These are phyloP conservation scores for Polydrusus tereticollis DNA, from an alignment of 2,888 invertebrate genomes.

Conservation along the genomic window DNA sequence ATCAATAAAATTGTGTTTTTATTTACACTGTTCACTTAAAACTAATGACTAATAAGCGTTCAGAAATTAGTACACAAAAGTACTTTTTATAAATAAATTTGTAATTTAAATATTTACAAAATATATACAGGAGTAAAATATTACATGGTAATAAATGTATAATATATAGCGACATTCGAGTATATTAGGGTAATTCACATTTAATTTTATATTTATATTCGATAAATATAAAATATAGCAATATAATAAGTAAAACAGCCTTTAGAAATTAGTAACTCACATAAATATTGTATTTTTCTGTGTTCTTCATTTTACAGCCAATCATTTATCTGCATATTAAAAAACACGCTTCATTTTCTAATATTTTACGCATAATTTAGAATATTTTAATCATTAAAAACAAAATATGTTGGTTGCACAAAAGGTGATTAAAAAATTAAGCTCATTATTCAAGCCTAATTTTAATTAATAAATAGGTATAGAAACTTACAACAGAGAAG, in stretches of 20 bases:
- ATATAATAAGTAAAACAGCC: slow-evolving; percentile 61
- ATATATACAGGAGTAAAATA: slow-evolving; percentile 59
- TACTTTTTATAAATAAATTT: slow-evolving; percentile 35
- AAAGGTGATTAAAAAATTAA: neutral
- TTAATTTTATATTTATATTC: slow-evolving; percentile 43
- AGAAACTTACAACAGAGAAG: too few species aligned
- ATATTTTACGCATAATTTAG: too few species aligned
- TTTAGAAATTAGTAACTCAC: slow-evolving; percentile 54
- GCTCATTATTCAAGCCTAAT: neutral
- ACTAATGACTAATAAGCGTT: slow-evolving; percentile 67
- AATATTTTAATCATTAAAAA: too few species aligned
- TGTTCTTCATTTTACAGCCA: slow-evolving; percentile 15
- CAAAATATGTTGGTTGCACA: neutral
- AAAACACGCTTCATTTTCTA: neutral
- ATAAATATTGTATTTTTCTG: slow-evolving; percentile 26
- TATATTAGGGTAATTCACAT: slow-evolving; percentile 41
- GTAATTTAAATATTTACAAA: slow-evolving; percentile 58
- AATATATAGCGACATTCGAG: slow-evolving; percentile 50
- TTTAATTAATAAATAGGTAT: neutral
- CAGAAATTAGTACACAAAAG: slow-evolving; percentile 51
- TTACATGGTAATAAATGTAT: slow-evolving; percentile 58
- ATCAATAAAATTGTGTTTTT: slow-evolving; percentile 55
- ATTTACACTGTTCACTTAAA: slow-evolving; percentile 56
- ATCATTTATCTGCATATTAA: neutral
- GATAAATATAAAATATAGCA: slow-evolving; percentile 52